phyloP scores from a whole-genome alignment of 2,797 vertebrate genomes.

The Pogoniulus pusillus region DNA sequence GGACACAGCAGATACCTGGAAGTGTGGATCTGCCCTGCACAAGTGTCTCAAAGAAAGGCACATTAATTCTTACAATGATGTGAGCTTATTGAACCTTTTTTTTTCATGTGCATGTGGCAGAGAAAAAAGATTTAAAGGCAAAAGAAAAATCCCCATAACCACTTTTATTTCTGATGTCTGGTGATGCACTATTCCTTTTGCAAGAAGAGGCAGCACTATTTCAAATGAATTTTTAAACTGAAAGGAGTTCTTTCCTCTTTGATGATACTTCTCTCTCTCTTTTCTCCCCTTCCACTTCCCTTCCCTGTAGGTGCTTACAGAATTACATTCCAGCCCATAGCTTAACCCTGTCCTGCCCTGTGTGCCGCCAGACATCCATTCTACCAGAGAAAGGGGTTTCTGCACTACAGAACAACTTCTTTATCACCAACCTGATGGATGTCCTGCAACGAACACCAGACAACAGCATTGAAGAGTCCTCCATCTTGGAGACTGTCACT shows the following conservation, averaged over 20 bases:
- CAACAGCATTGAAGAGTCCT: slow-evolving; percentile 85
- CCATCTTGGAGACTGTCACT: slow-evolving; percentile 85
- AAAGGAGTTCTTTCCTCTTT: not conserved
- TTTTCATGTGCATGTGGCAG: not conserved
- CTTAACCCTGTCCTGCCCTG: slow-evolving; percentile 94
- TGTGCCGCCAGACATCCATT: slow-evolving; percentile 98
- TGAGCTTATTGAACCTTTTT: not conserved
- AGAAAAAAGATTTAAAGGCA: not conserved
- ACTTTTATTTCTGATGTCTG: not conserved
- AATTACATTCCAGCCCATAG: slow-evolving; percentile 98
- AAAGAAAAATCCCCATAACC: not conserved
- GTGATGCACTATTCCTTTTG: not conserved
- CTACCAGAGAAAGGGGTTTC: slow-evolving; percentile 97
- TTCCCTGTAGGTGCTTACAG: slow-evolving; percentile 89
- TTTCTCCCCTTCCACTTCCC: not conserved
- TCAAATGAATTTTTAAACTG: not conserved
- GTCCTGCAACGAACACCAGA: slow-evolving; percentile 93
- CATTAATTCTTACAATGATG: not conserved
- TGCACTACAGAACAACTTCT: slow-evolving; percentile 98
- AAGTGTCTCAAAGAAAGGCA: not conserved
- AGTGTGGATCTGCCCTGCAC: not conserved
- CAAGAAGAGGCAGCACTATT: not conserved
- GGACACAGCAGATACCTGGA: not conserved
- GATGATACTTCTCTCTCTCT: slow-evolving; percentile 1
- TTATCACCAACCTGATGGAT: slow-evolving; percentile 99